These are phyloP conservation scores for Branchinecta lynchi DNA, from an alignment of 1,140 invertebrate species.

Conservation along the genomic window DNA sequence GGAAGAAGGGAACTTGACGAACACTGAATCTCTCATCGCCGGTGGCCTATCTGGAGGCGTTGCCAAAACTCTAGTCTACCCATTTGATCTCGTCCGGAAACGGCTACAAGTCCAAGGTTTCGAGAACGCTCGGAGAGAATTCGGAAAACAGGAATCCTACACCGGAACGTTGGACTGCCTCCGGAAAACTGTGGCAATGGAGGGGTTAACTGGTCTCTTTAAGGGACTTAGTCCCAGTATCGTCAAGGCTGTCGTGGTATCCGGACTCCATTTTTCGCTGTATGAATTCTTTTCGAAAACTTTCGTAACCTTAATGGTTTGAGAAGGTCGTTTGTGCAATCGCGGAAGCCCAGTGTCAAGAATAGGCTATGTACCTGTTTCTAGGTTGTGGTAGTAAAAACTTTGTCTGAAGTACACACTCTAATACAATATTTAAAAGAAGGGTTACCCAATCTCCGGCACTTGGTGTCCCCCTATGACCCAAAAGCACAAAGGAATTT, in stretches of 20 bases:
- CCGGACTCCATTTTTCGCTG: not conserved
- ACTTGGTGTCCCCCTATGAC: too few species aligned
- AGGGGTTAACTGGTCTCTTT: not conserved
- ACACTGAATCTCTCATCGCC: not conserved
- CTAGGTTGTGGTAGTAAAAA: too few species aligned
- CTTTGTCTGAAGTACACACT: too few species aligned
- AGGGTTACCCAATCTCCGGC: too few species aligned
- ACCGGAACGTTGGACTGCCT: not conserved
- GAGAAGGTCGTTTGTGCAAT: too few species aligned
- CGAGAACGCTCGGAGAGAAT: not conserved
- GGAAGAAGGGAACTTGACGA: not conserved
- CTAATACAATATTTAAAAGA: too few species aligned
- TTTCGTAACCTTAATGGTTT: not conserved
- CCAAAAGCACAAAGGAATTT: too few species aligned
- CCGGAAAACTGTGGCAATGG: not conserved
- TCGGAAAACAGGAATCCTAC: not conserved
- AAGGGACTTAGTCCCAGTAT: not conserved
- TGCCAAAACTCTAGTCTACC: not conserved
- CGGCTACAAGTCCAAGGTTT: slow-evolving; percentile 2
- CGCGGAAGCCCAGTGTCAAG: too few species aligned
- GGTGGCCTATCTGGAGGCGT: not conserved
- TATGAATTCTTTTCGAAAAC: not conserved
- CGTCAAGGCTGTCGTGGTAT: not conserved
- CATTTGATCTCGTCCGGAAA: not conserved
- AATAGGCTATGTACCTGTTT: too few species aligned